Conservation (phyloP, 2,113 vertebrate species). For the Nyctereutes procyonoides region DNA sequence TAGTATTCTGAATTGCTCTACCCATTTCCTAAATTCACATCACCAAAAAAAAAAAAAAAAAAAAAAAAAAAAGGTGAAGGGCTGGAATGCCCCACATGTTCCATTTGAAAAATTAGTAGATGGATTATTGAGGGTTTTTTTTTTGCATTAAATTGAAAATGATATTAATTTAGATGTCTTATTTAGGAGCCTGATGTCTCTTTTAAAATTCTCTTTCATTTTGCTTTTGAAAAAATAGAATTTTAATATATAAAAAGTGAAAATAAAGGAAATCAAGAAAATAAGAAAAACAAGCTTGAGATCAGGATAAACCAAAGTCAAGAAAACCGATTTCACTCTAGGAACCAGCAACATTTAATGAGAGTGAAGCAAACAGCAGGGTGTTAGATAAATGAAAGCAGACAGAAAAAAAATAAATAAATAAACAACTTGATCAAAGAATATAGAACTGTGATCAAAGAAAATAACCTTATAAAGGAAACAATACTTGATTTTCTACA, state of each 20-base stretch:
- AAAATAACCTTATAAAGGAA: constrained; percentile 43
- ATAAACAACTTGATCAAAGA: constrained; percentile 44
- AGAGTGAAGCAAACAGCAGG: not conserved
- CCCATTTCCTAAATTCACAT: not conserved
- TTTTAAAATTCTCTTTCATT: not conserved
- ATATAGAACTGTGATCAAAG: constrained; percentile 23
- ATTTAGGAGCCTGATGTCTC: not conserved
- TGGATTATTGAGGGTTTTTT: not conserved
- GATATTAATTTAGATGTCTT: not conserved
- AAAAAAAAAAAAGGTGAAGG: not conserved
- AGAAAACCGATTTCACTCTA: not conserved
- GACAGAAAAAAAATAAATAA: not conserved
- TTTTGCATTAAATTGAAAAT: not conserved
- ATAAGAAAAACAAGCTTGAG: not conserved
- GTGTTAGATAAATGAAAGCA: constrained; percentile 42
- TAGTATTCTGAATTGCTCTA: not conserved
- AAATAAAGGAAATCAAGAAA: not conserved
- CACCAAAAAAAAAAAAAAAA: not conserved
- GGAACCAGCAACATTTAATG: not conserved
- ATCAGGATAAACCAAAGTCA: not conserved
- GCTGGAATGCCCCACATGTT: not conserved
- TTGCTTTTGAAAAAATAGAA: not conserved
- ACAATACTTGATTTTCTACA: constrained; percentile 31
- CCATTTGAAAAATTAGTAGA: not conserved
- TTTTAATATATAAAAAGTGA: not conserved